phyloP scores from a whole-genome alignment of 2,113 vertebrate species.

The Propithecus coquereli region DNA sequence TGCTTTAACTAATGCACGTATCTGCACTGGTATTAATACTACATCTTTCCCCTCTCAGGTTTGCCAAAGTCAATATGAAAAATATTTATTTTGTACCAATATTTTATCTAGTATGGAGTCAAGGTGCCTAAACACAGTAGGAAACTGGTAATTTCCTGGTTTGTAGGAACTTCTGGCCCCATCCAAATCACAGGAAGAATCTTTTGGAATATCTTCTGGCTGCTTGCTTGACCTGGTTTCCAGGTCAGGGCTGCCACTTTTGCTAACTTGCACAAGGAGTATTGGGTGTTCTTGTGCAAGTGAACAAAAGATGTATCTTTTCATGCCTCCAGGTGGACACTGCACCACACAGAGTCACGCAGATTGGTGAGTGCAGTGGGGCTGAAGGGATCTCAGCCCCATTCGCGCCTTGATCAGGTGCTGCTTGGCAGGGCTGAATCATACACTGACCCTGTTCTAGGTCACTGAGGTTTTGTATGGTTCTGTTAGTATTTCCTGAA shows the following conservation, averaged over 20 bases:
- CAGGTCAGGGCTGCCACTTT: background rate
- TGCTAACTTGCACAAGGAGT: too few relatives aligned
- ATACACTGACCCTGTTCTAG: background rate
- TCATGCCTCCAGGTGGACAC: background rate
- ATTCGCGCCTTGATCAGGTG: fast-evolving
- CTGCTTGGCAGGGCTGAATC: background rate
- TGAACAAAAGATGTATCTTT: background rate
- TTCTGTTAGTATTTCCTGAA: background rate
- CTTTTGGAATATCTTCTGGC: background rate
- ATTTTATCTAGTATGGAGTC: conserved; percentile 8
- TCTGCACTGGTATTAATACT: background rate
- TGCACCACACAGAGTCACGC: background rate
- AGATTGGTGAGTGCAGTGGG: too few relatives aligned
- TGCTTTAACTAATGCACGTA: background rate
- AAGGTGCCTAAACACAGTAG: background rate
- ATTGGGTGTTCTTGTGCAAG: background rate
- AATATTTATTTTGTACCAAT: conserved; percentile 13
- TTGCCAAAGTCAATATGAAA: background rate
- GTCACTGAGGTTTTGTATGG: background rate
- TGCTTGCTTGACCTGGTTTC: background rate
- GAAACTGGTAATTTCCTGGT: background rate
- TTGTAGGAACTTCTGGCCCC: background rate
- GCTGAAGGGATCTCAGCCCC: background rate
- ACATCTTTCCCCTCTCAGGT: background rate
- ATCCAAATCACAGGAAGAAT: background rate